phyloP scores from a whole-genome alignment of 2,888 invertebrate genomes.

The Herminia tarsipennalis region DNA sequence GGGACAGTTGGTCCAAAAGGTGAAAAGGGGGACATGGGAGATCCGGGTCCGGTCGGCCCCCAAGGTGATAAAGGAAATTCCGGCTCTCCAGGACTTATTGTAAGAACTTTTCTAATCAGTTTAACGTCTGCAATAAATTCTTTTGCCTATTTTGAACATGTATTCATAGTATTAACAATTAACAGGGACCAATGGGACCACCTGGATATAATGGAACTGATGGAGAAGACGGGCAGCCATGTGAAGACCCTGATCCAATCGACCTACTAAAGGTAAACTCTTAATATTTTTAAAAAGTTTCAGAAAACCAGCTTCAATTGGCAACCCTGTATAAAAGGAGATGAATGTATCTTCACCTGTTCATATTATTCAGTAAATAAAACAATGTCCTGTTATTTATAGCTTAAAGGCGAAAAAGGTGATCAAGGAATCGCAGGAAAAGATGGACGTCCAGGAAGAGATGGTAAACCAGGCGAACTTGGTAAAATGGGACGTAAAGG shows the following conservation, averaged over 20 bases:
- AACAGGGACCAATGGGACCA: conserved; percentile 47
- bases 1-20: conserved; percentile 79
- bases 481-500: conserved; percentile 39
- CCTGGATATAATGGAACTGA: conserved; percentile 48
- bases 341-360: too few relatives aligned
- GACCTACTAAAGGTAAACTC: conserved; percentile 55
- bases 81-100: conserved; percentile 39
- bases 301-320: too few relatives aligned
- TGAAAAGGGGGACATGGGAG: conserved; percentile 83
- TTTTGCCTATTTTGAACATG: too few relatives aligned
- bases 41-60: conserved; percentile 36
- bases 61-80: conserved; percentile 40
- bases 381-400: conserved; percentile 5
- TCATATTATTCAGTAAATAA: not conserved
- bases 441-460: conserved; percentile 46
- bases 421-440: conserved; percentile 54
- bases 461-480: conserved; percentile 44
- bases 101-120: too few relatives aligned
- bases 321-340: too few relatives aligned
- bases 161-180: too few relatives aligned
- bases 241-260: conserved; percentile 54
- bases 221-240: conserved; percentile 67
- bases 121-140: too few relatives aligned
- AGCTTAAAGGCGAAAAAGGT: conserved; percentile 70
- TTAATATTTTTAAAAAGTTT: too few relatives aligned